Conservation (phyloP, 2,797 vertebrate genomes). For the Poliocrania exsul region DNA sequence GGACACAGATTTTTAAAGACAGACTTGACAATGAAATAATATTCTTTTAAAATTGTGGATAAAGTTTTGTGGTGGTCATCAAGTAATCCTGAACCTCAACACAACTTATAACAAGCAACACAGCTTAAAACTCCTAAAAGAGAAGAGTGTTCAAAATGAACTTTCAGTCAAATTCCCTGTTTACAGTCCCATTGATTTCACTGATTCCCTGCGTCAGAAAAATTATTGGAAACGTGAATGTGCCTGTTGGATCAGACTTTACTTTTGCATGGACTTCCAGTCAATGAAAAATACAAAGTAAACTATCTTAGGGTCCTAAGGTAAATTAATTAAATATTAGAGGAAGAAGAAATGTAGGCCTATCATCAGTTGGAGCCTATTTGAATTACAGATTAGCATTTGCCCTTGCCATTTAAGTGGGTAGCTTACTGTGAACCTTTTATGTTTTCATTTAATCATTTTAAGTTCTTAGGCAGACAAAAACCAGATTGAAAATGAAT, state of each 20-base stretch:
- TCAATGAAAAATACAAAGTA: neutral
- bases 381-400: slow-evolving; percentile 9
- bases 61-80: neutral
- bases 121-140: neutral
- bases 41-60: neutral
- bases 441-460: slow-evolving; percentile 4
- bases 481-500: slow-evolving; percentile 2
- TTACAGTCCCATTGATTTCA: neutral
- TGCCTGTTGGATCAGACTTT: neutral
- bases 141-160: neutral
- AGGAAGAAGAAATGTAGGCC: neutral
- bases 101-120: neutral
- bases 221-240: neutral
- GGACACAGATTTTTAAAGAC: neutral
- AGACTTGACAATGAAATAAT: neutral
- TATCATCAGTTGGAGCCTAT: neutral
- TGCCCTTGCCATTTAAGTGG: neutral
- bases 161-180: neutral
- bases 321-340: neutral
- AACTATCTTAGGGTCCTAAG: neutral
- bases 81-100: neutral
- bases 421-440: neutral
- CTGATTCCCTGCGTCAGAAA: neutral
- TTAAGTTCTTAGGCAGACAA: neutral
- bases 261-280: neutral